These are phyloP conservation scores for Disparrhopalites patrizii DNA, from an alignment of 2,888 invertebrate species.

Conservation along the genomic window DNA sequence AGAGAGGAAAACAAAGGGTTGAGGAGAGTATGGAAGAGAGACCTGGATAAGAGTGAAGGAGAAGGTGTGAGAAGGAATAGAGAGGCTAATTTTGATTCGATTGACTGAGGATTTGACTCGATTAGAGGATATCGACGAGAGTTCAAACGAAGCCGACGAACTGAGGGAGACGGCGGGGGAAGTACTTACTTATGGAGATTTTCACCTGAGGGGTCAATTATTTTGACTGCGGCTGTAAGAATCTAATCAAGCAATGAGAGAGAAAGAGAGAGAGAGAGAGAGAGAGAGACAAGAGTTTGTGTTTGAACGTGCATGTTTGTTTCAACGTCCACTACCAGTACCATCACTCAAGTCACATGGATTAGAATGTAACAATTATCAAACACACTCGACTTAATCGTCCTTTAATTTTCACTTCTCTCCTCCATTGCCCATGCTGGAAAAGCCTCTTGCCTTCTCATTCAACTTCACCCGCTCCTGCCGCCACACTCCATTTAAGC, in stretches of 20 bases:
- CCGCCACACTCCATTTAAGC: no score
- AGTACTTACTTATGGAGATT: constrained; percentile 43
- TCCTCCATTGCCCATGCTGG: no score
- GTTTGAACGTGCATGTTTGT: constrained; percentile 8
- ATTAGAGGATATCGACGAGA: constrained; percentile 43
- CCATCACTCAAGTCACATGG: neutral
- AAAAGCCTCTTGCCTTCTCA: no score
- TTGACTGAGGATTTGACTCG: constrained; percentile 44
- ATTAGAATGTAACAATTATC: neutral
- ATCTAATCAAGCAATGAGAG: constrained; percentile 47
- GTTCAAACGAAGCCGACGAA: constrained; percentile 44
- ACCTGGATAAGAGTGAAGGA: constrained; percentile 2
- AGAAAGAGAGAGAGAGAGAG: no score
- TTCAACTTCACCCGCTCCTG: no score
- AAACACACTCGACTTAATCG: neutral
- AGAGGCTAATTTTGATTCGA: constrained; percentile 44
- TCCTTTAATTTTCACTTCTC: no score
- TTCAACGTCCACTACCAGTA: constrained; percentile 4
- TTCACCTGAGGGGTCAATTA: constrained; percentile 47
- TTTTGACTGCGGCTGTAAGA: constrained; percentile 46
- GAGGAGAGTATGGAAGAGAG: neutral
- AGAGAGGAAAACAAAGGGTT: neutral
- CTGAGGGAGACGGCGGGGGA: constrained; percentile 39
- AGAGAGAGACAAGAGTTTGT: constrained; percentile 15
- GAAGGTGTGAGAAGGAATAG: neutral